Evolutionary conservation across 1,140 invertebrate species (phyloP).

Genomic region (Brachionus koreanus): DNA sequence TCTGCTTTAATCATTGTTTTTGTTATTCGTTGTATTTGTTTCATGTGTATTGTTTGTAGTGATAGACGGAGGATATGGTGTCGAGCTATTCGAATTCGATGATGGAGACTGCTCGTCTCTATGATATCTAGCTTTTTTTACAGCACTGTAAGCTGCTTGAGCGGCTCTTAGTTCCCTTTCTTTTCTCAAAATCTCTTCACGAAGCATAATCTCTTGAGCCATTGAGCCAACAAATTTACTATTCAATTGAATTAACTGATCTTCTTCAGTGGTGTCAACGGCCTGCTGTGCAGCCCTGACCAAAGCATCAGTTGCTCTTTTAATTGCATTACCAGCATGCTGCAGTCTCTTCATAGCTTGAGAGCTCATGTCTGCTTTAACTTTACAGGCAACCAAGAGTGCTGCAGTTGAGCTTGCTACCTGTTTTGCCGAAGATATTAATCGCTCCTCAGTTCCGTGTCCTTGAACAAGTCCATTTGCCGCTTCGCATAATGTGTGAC

Average conservation of each 20-base stretch:
- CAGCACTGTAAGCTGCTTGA: slow-evolving; percentile 60
- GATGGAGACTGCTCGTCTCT: slow-evolving; percentile 18
- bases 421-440: slow-evolving; percentile 91
- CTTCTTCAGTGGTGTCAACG: slow-evolving; percentile 81
- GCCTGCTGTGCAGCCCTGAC: slow-evolving; percentile 88
- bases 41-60: slow-evolving; percentile 18
- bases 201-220: slow-evolving; percentile 59
- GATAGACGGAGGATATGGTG: background rate
- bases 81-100: background rate
- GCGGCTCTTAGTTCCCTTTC: slow-evolving; percentile 90
- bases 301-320: slow-evolving; percentile 91
- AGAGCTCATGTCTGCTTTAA: slow-evolving; percentile 91
- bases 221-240: slow-evolving; percentile 81
- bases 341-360: slow-evolving; percentile 85
- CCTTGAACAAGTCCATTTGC: slow-evolving; percentile 95
- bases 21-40: background rate
- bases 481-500: slow-evolving; percentile 91
- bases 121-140: slow-evolving; percentile 42
- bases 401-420: slow-evolving; percentile 95
- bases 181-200: slow-evolving; percentile 77
- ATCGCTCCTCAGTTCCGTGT: slow-evolving; percentile 83
- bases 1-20: background rate
- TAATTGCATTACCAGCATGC: slow-evolving; percentile 76
- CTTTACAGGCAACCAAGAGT: slow-evolving; percentile 92
- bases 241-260: slow-evolving; percentile 76